Evolutionary conservation across 2,888 invertebrate genomes (phyloP), one percentile per base, ranked within the genome.

Genomic region (Cephus pulcher): DNA sequence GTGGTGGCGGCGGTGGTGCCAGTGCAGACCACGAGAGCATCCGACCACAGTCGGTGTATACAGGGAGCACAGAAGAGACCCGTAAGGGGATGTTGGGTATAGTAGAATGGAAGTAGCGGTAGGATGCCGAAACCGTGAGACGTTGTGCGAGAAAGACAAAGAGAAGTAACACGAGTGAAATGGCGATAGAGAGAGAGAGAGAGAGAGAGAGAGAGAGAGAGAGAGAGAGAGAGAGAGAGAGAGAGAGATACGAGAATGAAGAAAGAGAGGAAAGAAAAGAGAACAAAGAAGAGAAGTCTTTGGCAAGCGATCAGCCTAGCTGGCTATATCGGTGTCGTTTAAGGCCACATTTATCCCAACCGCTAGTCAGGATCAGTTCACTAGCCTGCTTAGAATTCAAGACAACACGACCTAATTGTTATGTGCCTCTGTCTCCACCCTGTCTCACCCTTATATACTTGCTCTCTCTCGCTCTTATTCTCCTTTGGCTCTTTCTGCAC

Each of bases 351-450:
- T 90, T 90, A 90, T 89, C 86, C 84, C 88, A 79, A 80, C 81
- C 80, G 81, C 80, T 73, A 81, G 85, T 85, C 86, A 88, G 87
- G 88, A 89, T 89, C 89, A 87, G 90, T 90, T 90, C 90, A 90
- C 89, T 89, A 90, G 89, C 90, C 90, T 90, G 89, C 86, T 90
- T 90, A 90, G 90, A 90, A 90, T 90, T 90, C 90, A 90, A 89
- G 90, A 89, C 90, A 89, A 89, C 90, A 86, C 90, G 90, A 90
- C 90, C 90, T 90, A 90, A 90, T 90, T 90, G 90, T 90, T 90
- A 90, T 88, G 89, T 88, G 89, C 88, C 84, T 87, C 86, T 80
- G 76, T 76, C 76, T 75, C 75, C 76, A 80, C 78, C 73, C 70
- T 73, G 75, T 78, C 78, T 75, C 77, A 75, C 76, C 77, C 76